A percentile compares a stretch with the other conserved stretches of the same genome.
Evolutionary conservation across 2,888 invertebrate genomes (phyloP).

Genomic region (Seira musarum): DNA sequence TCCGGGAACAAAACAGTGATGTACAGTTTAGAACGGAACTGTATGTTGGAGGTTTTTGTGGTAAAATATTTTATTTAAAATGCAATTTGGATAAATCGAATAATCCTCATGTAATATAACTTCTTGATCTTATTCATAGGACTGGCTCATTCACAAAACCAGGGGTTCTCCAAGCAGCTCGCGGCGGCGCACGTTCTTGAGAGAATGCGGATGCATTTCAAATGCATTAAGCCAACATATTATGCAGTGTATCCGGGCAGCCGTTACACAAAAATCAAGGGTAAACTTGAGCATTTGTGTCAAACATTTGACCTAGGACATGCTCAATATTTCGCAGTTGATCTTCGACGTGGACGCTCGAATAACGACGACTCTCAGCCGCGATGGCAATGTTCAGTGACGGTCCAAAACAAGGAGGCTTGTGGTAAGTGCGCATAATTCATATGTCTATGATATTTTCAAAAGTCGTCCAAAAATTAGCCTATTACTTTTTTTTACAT

Average conservation of each 20-base stretch:
- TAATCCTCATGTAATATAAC: not conserved
- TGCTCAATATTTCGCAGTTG: not conserved
- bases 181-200: constrained; percentile 26
- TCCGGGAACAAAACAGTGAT: not conserved
- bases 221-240: not conserved
- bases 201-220: constrained; percentile 14
- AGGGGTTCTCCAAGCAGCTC: not conserved
- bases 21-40: constrained; percentile 19
- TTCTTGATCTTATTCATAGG: not conserved
- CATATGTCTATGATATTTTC: no score
- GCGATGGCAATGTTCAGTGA: not conserved
- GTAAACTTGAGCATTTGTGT: not conserved
- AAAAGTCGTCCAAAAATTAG: no score
- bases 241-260: constrained; percentile 22
- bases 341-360: not conserved
- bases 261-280: constrained; percentile 11
- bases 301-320: not conserved
- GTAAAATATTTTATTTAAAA: not conserved
- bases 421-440: no score
- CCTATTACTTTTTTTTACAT: no score
- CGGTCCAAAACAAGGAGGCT: not conserved
- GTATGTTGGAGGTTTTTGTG: constrained; percentile 18
- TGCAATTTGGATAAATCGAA: not conserved
- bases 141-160: not conserved
- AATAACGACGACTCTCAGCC: not conserved